Percentiles rank a stretch among this genome's conserved stretches.
phyloP scores from a whole-genome alignment of 1,140 invertebrate species.

The Platyura marginata region DNA sequence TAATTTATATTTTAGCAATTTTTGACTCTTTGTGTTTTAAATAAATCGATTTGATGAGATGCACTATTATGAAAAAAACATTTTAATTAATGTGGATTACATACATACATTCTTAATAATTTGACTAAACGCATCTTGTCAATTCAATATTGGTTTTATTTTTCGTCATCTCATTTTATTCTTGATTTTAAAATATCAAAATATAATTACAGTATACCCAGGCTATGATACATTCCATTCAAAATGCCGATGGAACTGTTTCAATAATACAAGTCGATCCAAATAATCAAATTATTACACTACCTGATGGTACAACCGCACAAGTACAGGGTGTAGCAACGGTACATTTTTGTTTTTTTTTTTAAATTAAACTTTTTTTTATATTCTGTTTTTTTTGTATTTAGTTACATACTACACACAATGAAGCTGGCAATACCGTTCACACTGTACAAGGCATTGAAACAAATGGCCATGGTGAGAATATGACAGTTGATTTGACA shows the following conservation, averaged over 20 bases:
- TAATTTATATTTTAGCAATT: no score
- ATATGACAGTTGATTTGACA: slow-evolving; percentile 66
- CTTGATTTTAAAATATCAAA: slow-evolving; percentile 1
- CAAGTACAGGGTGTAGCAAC: slow-evolving; percentile 81
- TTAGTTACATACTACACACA: slow-evolving; percentile 24
- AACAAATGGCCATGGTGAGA: slow-evolving; percentile 40
- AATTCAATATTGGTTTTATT: slow-evolving; percentile 6
- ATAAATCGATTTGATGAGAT: no score
- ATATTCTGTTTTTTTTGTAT: neutral
- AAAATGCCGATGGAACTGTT: slow-evolving; percentile 90
- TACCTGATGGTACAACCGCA: slow-evolving; percentile 89
- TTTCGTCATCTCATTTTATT: slow-evolving; percentile 8
- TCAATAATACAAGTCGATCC: slow-evolving; percentile 94
- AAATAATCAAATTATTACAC: slow-evolving; percentile 81
- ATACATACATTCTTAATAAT: neutral
- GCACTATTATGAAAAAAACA: no score
- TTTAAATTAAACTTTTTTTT: neutral
- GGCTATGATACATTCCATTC: slow-evolving; percentile 88
- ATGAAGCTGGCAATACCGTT: slow-evolving; percentile 46
- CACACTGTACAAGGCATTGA: slow-evolving; percentile 57
- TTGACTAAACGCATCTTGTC: slow-evolving; percentile 3
- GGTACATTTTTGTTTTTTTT: slow-evolving; percentile 25
- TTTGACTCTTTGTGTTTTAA: no score
- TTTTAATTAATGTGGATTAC: no score
- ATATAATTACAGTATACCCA: slow-evolving; percentile 52